Base-by-base conservation (phyloP, 1,140 invertebrate genomes). In the Dreissena rostriformis region DNA sequence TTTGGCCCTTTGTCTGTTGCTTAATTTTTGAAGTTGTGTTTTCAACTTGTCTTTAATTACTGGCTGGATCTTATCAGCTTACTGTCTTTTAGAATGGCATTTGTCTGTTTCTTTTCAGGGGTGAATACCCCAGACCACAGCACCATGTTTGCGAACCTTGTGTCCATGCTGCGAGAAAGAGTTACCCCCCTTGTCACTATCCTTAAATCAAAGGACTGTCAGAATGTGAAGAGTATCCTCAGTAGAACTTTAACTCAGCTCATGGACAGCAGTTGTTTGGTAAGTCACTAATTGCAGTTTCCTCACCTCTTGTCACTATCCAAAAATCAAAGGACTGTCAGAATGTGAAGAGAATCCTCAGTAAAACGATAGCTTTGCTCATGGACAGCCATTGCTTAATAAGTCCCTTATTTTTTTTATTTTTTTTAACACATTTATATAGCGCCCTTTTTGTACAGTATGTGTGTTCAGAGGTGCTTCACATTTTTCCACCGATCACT, bases 201-300 rank as follows among this genome's bases (percentile, higher is more conserved):
- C 79, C 90, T 97, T 24, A 94, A 94, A 85, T 96, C 96, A n/a
- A 95, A 96, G 92, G 95, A 97, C 93, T 96, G 95, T 80, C 93
- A 93, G 63, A 95, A 93, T 88, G 91, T 97, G 4, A 96, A 96
- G 93, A 94, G 93, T 91, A 93, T 96, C 12, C 94, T 96, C 15
- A 95, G 96, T 88, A 95, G 95, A 92, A 94, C 95, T 84, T 94
- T 97, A 39, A 94, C 94, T 91, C 96, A 96, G 89, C 93, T 97
- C 65, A 94, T 96, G 75, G 88, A 89, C 79, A 91, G 91, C 75
- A 90, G 90, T 75, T 92, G 94, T 22, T 24, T 87, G 72, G 90
- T 90, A 88, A 77, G 76, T 68, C 19, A 68, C 7, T 68, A 24
- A 11, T 63, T 63, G 19, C 11, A 63, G 6, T 63, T 63, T 5